phyloP scores from a whole-genome alignment of 2,888 invertebrate genomes.

The Ichneumon xanthorius region DNA sequence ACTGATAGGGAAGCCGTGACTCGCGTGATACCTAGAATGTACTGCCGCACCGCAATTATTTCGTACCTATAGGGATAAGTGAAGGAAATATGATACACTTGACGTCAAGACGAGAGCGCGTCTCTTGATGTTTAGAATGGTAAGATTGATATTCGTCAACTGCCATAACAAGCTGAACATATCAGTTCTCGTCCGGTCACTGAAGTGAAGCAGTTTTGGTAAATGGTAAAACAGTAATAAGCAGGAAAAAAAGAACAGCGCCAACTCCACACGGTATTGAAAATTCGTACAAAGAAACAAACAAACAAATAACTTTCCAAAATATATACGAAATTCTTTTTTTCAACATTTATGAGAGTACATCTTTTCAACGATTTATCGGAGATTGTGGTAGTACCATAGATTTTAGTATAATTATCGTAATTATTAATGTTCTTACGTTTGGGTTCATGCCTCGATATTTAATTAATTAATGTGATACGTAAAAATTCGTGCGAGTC shows the following conservation, averaged over 20 bases:
- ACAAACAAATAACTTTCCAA: not conserved
- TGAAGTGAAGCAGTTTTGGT: too few relatives aligned
- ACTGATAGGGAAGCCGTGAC: not conserved
- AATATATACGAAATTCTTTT: not conserved
- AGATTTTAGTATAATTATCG: not conserved
- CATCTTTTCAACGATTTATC: not conserved
- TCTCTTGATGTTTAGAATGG: not conserved
- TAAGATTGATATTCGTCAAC: not conserved
- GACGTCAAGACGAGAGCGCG: too few relatives aligned
- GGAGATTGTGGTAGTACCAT: not conserved
- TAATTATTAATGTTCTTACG: not conserved
- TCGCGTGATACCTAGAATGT: not conserved
- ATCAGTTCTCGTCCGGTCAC: too few relatives aligned
- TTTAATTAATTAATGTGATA: not conserved
- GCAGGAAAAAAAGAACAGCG: too few relatives aligned
- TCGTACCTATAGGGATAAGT: not conserved
- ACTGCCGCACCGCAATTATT: not conserved
- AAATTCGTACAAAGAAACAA: not conserved
- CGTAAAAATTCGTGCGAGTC: not conserved
- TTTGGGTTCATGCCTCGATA: not conserved
- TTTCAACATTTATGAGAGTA: not conserved
- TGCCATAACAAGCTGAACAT: not conserved
- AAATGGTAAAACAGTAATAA: too few relatives aligned
- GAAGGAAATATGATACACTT: not conserved
- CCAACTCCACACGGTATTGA: not conserved